Evolutionary conservation across 2,113 vertebrate species (phyloP).

Genomic region (Thalassoma bifasciatum): DNA sequence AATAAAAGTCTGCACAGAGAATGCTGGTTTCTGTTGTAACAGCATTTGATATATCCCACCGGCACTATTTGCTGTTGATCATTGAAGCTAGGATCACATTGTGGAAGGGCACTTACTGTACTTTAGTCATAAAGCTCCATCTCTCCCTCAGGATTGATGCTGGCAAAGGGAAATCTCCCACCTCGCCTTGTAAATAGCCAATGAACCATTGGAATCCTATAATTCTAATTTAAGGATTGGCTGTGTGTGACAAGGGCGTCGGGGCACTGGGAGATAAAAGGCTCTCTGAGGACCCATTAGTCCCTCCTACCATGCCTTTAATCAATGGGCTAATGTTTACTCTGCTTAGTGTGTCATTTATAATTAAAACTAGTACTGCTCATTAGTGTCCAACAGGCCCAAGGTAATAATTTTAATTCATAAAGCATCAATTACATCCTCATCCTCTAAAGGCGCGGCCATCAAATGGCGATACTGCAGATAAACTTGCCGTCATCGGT

Average conservation of each 20-base stretch:
- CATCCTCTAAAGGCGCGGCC: conserved; percentile 53
- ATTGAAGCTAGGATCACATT: conserved; percentile 9
- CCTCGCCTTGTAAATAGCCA: conserved; percentile 71
- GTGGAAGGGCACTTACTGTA: conserved; percentile 34
- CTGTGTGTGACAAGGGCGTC: conserved; percentile 74
- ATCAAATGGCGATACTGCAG: conserved; percentile 53
- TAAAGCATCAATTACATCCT: conserved; percentile 76
- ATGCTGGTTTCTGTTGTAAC: conserved; percentile 4
- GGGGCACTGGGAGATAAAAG: conserved; percentile 71
- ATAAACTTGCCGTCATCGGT: conserved; percentile 58
- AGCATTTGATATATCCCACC: conserved; percentile 12
- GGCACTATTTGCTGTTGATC: conserved; percentile 13
- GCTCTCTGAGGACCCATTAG: conserved; percentile 79
- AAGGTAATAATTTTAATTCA: conserved; percentile 77
- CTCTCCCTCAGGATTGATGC: conserved; percentile 53
- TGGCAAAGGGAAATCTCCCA: conserved; percentile 62
- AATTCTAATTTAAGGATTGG: conserved; percentile 81
- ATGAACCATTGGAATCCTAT: conserved; percentile 79
- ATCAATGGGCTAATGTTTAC: conserved; percentile 83
- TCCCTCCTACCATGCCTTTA: conserved; percentile 74
- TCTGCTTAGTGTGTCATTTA: conserved; percentile 78
- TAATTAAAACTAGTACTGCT: conserved; percentile 79
- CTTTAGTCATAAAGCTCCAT: conserved; percentile 59
- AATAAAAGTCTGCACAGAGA: not conserved
- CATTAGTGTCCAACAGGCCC: conserved; percentile 73